phyloP scores from a whole-genome alignment of 2,113 vertebrate genomes.

The Nyctibius bracteatus region DNA sequence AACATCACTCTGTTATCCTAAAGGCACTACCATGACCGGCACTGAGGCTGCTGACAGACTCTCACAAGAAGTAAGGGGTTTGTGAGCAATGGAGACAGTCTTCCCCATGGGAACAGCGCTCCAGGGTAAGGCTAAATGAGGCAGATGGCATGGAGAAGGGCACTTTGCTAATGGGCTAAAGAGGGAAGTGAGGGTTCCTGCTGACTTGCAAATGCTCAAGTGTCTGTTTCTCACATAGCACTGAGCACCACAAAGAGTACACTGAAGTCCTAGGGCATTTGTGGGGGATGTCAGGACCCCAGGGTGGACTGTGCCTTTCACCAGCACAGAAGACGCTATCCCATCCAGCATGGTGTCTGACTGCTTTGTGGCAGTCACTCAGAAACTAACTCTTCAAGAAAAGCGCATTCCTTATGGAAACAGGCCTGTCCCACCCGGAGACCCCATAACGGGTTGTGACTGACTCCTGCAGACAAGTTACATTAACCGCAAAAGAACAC shows the following conservation, averaged over 20 bases:
- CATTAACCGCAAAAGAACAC: not conserved
- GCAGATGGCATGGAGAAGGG: not conserved
- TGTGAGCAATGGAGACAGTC: not conserved
- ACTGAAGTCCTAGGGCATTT: not conserved
- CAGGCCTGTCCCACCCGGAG: not conserved
- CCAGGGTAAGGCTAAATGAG: not conserved
- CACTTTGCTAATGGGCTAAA: not conserved
- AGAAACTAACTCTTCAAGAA: not conserved
- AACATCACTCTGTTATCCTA: not conserved
- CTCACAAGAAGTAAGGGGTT: not conserved
- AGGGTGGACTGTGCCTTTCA: not conserved
- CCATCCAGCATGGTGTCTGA: not conserved
- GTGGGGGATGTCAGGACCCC: not conserved
- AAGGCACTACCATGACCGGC: not conserved
- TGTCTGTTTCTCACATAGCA: not conserved
- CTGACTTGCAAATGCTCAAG: not conserved
- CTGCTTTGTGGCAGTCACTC: not conserved
- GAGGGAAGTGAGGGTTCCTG: not conserved
- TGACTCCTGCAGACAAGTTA: not conserved
- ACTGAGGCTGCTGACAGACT: not conserved
- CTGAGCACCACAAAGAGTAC: not conserved
- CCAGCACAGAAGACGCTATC: not conserved
- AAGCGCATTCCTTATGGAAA: not conserved
- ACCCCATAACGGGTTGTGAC: rapidly evolving
- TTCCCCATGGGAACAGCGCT: rapidly evolving